A percentile compares a stretch with the other conserved stretches of the same genome.
Evolutionary conservation across 2,113 vertebrate genomes (phyloP).

Genomic region (Pachyramphus minor): DNA sequence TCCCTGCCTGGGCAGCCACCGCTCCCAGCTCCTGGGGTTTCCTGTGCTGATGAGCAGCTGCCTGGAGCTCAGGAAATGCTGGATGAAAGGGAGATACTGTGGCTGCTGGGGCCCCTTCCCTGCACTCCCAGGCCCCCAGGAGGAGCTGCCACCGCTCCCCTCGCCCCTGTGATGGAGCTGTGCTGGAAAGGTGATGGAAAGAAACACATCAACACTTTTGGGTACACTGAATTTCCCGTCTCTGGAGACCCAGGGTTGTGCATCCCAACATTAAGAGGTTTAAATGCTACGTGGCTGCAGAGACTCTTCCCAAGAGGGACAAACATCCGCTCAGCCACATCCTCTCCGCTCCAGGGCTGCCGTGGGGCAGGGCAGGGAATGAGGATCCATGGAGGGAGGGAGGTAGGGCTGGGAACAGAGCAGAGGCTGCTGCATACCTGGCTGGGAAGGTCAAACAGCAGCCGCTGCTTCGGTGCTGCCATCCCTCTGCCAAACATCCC

Average conservation of each 20-base stretch:
- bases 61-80: neutral
- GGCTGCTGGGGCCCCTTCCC: neutral
- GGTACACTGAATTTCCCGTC: neutral
- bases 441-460: neutral
- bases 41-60: neutral
- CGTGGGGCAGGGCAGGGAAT: neutral
- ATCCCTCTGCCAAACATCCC: neutral
- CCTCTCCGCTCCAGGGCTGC: neutral
- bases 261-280: neutral
- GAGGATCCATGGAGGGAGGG: neutral
- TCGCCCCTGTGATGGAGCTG: rapidly evolving
- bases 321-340: neutral
- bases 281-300: rapidly evolving
- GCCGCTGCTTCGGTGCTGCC: neutral
- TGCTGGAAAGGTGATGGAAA: neutral
- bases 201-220: rapidly evolving
- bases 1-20: neutral
- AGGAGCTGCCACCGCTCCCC: rapidly evolving
- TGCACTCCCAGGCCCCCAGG: rapidly evolving
- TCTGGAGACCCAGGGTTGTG: neutral
- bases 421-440: neutral
- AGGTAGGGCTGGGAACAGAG: neutral
- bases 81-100: neutral
- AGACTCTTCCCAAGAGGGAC: neutral
- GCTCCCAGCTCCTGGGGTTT: neutral